phyloP scores from a whole-genome alignment of 2,113 vertebrate species.

The Pongo abelii region DNA sequence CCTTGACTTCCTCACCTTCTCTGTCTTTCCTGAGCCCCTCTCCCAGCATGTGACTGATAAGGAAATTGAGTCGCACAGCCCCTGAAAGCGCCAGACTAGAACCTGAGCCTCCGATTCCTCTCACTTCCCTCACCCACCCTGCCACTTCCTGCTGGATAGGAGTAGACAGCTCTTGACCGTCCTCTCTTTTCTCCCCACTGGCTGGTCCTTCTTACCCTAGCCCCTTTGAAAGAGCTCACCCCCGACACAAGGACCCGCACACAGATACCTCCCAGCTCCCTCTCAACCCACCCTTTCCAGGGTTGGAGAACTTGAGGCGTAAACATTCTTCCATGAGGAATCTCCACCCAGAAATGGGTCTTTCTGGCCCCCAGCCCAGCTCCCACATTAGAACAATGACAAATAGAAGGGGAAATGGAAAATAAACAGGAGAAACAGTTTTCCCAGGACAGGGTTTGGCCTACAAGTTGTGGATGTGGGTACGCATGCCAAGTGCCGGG shows the following conservation, averaged over 20 bases:
- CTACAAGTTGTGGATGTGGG: neutral
- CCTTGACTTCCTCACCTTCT: neutral
- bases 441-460: neutral
- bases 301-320: neutral
- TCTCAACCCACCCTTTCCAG: neutral
- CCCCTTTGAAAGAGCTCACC: neutral
- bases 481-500: neutral
- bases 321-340: slow-evolving; percentile 15
- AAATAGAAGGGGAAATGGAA: slow-evolving; percentile 64
- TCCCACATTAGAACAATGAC: slow-evolving; percentile 65
- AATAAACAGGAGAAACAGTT: slow-evolving; percentile 67
- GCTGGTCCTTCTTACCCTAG: neutral
- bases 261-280: neutral
- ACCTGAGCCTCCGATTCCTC: neutral
- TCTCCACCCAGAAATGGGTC: slow-evolving; percentile 45
- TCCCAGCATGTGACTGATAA: neutral
- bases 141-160: neutral
- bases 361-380: slow-evolving; percentile 51
- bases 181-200: neutral
- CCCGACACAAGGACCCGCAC: neutral
- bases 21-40: neutral
- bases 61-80: neutral
- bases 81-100: neutral
- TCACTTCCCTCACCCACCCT: neutral
- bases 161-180: fast-evolving